A percentile compares a stretch with the other conserved stretches of the same genome.
These are phyloP conservation scores for Branchinecta sandiegonensis DNA, from an alignment of 2,888 invertebrate genomes.

Conservation along the genomic window DNA sequence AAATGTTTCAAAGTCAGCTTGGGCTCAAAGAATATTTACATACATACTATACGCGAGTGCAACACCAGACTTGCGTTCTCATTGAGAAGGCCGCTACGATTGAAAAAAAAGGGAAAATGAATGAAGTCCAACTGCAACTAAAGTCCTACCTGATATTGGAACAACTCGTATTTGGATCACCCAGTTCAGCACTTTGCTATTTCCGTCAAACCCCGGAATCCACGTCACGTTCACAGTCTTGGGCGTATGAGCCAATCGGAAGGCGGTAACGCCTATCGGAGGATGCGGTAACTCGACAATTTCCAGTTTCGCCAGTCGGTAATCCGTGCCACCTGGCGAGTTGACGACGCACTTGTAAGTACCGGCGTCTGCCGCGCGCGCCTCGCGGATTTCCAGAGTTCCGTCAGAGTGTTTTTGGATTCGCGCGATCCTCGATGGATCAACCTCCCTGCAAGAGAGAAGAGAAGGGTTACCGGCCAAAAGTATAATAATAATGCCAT, in stretches of 20 bases:
- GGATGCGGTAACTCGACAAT: constrained; percentile 92
- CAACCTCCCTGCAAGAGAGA: constrained; percentile 17
- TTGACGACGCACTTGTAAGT: constrained; percentile 79
- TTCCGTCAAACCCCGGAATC: constrained; percentile 93
- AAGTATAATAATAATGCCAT: too few species aligned
- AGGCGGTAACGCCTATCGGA: constrained; percentile 43
- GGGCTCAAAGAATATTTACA: too few species aligned
- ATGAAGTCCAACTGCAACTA: too few species aligned
- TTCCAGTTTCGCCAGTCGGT: constrained; percentile 61
- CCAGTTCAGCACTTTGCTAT: constrained; percentile 82
- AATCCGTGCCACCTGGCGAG: constrained; percentile 84
- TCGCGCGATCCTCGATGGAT: constrained; percentile 24
- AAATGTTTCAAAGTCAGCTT: too few species aligned
- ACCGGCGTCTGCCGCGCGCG: constrained; percentile 82
- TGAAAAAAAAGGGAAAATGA: too few species aligned
- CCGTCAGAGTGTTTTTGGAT: constrained; percentile 50
- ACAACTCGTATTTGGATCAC: constrained; percentile 81
- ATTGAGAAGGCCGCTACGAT: too few species aligned
- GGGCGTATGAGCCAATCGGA: constrained; percentile 32
- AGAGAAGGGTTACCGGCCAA: constrained; percentile 20
- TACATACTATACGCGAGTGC: too few species aligned
- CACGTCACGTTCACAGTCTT: constrained; percentile 76
- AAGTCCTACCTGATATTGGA: constrained; percentile 60
- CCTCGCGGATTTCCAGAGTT: constrained; percentile 70
- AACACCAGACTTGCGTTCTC: too few species aligned